Base-by-base conservation (phyloP, 2,113 vertebrate species). In the Pitta sordida region DNA sequence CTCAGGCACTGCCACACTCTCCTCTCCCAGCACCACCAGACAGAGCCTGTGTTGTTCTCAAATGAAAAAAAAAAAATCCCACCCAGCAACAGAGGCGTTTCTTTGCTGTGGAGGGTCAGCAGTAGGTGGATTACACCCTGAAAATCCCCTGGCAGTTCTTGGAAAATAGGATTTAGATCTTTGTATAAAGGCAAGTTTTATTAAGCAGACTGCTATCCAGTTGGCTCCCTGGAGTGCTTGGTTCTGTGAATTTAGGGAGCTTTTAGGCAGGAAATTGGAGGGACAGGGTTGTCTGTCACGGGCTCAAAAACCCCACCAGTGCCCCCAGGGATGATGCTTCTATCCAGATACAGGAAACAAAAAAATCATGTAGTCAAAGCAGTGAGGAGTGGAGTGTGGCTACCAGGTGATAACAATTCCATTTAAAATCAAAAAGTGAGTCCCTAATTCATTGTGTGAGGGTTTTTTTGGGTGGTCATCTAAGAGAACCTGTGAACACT, bases 141-240 rank as follows among this genome's bases (percentile, higher is more conserved):
- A 94, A 97, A 97, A 97, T 94, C 88, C 95, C 41, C 62, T 46
- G 29, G 55, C 89, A 92, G 59, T 94, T 95, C 90, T 92, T 93
- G 85, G 94, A 93, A 95, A 97, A 96, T 86, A 90, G 94, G 96
- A 97, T 97, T 96, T 96, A 96, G 90, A 83, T 78, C 30, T 86
- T 80, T 83, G 65, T 95, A 88, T 78, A 96, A 97, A 96, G 80
- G 81, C 90, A 91, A 93, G 91, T 96, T 97, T 94, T 91, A 95
- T 97, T 93, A 96, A 95, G 63, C 87, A 76, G 80, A 67, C 78
- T 48, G 70, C 67, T 91, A 43, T 74, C 75, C 89, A 83, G 63
- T 80, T 96, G 93, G 91, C 68, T 96, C 77, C 85, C 94, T 37
- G 70, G 67, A 77, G 83, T 89, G 90, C 59, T 90, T 71, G 94